Percentiles rank a stretch among this genome's conserved stretches.
These are phyloP conservation scores for Zoroaster sp. DNA, from an alignment of 53 echinoderm and acorn worm species.

Conservation along the genomic window DNA sequence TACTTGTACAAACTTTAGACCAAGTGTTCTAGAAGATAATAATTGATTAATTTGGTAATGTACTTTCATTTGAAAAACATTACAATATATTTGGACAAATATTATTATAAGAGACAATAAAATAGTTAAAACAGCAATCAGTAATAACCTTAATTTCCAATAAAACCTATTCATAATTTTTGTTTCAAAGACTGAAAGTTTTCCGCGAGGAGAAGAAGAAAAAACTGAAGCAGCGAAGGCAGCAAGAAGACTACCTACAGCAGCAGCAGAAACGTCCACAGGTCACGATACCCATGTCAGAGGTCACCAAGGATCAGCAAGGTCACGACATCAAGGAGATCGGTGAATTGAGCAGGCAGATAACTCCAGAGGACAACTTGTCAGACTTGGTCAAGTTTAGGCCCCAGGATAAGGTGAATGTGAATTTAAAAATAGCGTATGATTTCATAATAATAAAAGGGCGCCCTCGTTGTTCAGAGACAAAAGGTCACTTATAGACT, in stretches of 20 bases:
- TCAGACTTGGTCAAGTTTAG: constrained; percentile 28
- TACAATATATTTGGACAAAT: too few species aligned
- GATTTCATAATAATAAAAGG: too few species aligned
- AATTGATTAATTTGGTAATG: too few species aligned
- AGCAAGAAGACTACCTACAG: constrained; percentile 80
- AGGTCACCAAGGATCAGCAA: constrained; percentile 16
- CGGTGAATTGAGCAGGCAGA: background rate
- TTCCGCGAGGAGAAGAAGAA: constrained; percentile 62
- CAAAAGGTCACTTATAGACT: too few species aligned
- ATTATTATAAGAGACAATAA: too few species aligned
- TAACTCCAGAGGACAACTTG: background rate
- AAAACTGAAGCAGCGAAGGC: constrained; percentile 67
- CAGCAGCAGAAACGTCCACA: constrained; percentile 40
- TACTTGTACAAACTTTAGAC: too few species aligned
- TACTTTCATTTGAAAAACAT: too few species aligned
- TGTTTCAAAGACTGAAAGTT: constrained; percentile 54
- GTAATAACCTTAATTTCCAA: too few species aligned
- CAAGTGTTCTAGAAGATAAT: too few species aligned
- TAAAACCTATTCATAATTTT: background rate
- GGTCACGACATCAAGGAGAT: background rate
- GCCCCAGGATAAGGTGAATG: background rate
- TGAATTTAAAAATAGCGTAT: too few species aligned
- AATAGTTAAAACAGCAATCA: too few species aligned
- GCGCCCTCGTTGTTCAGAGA: too few species aligned
- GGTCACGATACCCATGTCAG: constrained; percentile 35